Percentiles rank a stretch among this genome's conserved stretches.
These are phyloP conservation scores for Catharus ustulatus DNA, from an alignment of 2,797 vertebrate species.

Conservation along the genomic window DNA sequence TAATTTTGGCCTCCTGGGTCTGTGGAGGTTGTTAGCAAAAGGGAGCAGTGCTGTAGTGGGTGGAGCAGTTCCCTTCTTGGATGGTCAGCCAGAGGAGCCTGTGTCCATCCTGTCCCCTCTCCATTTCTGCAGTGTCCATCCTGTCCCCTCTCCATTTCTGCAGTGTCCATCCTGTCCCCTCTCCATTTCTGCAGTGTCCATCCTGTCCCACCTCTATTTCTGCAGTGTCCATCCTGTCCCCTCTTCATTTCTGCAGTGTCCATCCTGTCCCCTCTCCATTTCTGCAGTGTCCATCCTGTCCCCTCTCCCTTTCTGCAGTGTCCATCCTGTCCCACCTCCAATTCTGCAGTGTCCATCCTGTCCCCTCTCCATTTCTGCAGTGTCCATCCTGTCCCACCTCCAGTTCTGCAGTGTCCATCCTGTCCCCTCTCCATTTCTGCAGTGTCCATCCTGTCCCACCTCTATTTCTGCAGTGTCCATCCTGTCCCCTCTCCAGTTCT, in stretches of 20 bases:
- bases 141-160: too few species aligned
- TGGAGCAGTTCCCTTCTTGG: slow-evolving; percentile 7
- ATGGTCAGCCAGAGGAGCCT: neutral
- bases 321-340: neutral
- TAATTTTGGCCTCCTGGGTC: neutral
- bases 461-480: neutral
- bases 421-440: neutral
- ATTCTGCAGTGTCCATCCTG: neutral
- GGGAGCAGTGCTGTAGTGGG: neutral
- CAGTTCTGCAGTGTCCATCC: neutral
- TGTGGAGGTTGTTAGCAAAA: neutral
- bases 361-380: too few species aligned
- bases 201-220: accelerated
- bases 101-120: neutral
- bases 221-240: neutral
- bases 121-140: neutral
- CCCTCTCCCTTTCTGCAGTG: neutral
- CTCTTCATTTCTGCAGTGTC: neutral
- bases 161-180: neutral
- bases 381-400: neutral
- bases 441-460: neutral
- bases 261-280: neutral
- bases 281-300: neutral
- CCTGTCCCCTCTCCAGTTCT: neutral
- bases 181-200: neutral